Evolutionary conservation across 2,113 vertebrate genomes (phyloP).

Genomic region (Callipepla squamata): DNA sequence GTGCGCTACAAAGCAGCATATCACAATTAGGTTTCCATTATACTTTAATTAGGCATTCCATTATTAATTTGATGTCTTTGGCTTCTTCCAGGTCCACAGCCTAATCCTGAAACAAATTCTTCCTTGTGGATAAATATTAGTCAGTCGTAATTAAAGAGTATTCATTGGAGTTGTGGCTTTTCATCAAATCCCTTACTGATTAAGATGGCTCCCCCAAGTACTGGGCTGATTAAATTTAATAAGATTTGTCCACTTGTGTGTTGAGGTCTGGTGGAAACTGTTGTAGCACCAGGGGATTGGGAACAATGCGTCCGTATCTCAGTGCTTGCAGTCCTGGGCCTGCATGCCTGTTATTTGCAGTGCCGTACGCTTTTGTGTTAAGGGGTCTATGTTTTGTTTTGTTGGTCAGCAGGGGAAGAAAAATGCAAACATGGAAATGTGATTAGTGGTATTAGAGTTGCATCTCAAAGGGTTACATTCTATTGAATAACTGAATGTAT

Average conservation of each 20-base stretch:
- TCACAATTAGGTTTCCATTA: constrained; percentile 81
- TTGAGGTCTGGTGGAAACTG: constrained; percentile 68
- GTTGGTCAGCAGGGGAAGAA: neutral
- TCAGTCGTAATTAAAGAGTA: constrained; percentile 72
- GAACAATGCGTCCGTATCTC: constrained; percentile 24
- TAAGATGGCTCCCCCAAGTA: constrained; percentile 73
- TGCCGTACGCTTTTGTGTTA: neutral
- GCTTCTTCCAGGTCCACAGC: constrained; percentile 73
- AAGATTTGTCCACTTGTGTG: constrained; percentile 74
- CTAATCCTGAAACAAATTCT: constrained; percentile 79
- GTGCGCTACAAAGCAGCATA: constrained; percentile 69
- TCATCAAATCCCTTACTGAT: constrained; percentile 79
- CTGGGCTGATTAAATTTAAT: constrained; percentile 72
- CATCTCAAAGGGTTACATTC: neutral
- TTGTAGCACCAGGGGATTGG: constrained; percentile 54
- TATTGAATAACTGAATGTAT: neutral
- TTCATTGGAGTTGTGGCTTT: constrained; percentile 71
- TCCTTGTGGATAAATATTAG: constrained; percentile 80
- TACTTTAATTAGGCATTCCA: constrained; percentile 78
- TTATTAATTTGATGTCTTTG: constrained; percentile 78
- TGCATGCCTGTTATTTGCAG: neutral
- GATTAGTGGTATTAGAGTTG: neutral
- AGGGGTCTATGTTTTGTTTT: neutral
- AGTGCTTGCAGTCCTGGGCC: neutral
- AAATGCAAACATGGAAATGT: neutral